phyloP scores from a whole-genome alignment of 2,113 vertebrate genomes.

The Albula goreensis region DNA sequence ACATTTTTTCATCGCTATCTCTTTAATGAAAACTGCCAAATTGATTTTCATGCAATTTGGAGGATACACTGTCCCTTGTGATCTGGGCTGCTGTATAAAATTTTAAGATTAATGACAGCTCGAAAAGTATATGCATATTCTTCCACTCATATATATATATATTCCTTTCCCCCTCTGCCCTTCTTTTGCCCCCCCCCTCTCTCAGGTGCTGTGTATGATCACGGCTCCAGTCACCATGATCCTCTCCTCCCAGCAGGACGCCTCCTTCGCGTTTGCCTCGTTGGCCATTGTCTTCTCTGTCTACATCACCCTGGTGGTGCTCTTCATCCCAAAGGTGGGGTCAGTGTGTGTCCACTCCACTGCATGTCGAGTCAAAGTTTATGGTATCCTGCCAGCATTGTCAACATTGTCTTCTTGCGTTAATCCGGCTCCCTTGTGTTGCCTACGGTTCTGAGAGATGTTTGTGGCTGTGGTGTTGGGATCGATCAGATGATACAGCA shows the following conservation, averaged over 20 bases:
- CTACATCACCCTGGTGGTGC: constrained; percentile 93
- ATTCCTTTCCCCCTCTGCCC: constrained; percentile 14
- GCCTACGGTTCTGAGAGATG: background rate
- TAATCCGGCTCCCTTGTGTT: background rate
- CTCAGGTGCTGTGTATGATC: constrained; percentile 66
- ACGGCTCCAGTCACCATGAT: constrained; percentile 95
- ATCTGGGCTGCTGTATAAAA: too few relatives aligned
- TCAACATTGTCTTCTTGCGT: background rate
- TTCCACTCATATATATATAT: background rate
- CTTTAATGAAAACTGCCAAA: too few relatives aligned
- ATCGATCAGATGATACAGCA: background rate
- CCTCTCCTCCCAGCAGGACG: constrained; percentile 91
- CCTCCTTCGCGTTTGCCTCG: constrained; percentile 89
- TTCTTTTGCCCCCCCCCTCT: constrained; percentile 11
- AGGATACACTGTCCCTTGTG: too few relatives aligned
- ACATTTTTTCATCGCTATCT: too few relatives aligned
- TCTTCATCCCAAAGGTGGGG: constrained; percentile 90
- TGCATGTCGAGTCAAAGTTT: background rate
- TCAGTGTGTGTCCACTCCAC: background rate
- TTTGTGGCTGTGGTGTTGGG: background rate
- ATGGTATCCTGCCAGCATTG: background rate
- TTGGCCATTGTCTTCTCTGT: constrained; percentile 93
- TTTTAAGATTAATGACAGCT: too few relatives aligned
- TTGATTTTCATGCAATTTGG: too few relatives aligned
- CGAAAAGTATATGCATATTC: background rate